These are phyloP conservation scores for Orthochromis malagaraziensis DNA, from an alignment of 2,113 vertebrate genomes.

Conservation along the genomic window DNA sequence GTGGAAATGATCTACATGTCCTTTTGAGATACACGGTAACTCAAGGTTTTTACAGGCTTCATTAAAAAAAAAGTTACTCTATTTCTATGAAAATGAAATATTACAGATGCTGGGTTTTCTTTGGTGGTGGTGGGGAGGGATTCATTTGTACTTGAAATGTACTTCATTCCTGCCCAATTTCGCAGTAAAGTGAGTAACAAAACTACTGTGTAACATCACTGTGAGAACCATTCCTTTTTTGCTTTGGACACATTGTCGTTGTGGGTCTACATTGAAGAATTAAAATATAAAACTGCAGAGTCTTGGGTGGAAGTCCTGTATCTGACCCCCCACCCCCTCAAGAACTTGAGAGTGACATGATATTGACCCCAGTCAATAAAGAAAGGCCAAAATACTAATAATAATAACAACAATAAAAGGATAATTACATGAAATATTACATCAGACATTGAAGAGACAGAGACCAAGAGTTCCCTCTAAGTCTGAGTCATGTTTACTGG, in stretches of 20 bases:
- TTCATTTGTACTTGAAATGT: neutral
- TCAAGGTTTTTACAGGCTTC: neutral
- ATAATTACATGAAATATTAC: neutral
- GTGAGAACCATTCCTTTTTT: neutral
- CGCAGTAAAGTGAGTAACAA: neutral
- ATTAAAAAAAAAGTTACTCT: neutral
- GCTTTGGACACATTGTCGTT: neutral
- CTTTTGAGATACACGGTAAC: neutral
- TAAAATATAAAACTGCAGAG: neutral
- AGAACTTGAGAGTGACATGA: neutral
- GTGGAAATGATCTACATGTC: neutral
- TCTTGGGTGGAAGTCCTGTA: neutral
- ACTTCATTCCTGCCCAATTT: neutral
- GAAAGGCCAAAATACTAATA: neutral
- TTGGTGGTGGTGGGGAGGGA: neutral
- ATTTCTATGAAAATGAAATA: neutral
- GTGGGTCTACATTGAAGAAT: neutral
- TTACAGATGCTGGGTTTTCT: neutral
- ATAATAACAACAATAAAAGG: neutral
- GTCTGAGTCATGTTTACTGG: neutral
- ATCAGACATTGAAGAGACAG: fast-evolving
- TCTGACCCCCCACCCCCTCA: neutral
- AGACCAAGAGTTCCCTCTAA: neutral
- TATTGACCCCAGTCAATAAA: neutral
- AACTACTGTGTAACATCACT: neutral